Base-by-base conservation (phyloP, 2,113 vertebrate genomes). In the Rhinopithecus roxellana region DNA sequence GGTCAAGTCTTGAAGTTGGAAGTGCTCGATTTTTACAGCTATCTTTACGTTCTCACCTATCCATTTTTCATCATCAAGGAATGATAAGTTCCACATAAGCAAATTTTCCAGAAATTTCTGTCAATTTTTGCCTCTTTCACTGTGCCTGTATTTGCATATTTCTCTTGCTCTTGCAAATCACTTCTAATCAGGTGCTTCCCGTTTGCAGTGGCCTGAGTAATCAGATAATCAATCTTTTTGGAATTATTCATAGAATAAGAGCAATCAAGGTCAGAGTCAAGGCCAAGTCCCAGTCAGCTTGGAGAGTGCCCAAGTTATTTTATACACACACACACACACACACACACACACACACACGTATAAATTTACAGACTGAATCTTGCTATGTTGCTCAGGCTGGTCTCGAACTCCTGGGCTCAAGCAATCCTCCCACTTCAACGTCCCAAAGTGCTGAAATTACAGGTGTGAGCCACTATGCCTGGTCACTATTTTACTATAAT, bases 201-300 rank as follows among this genome's bases (percentile, higher is more conserved):
- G 2, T 94, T 93, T 61, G 67, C 52, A 52, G 45, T 20, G 82
- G 52, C 59, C n/a, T 32, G 20, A 90, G 59, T 83, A 83, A 69
- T 92, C 52, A 75, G 40, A 89, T 50, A 86, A 85, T 64, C 72
- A 55, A 30, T 94, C 52, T 90, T 72, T 77, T 97, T 61, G 93
- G 48, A 89, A 89, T 93, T 50, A 82, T n/a, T 89, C 85, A 64
- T 78, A 78, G 97, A 95, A 88, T 78, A 74, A 90, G 18, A 95
- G 45, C 35, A 52, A 90, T 55, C 3, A 5, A 92, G 81, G 48
- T 78, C 83, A 81, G 57, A 88, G 64, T 64, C 23, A 80, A 16
- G 22, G 23, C 48, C 1, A 2, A 78, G 30, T 27, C 20, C n/a
- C n/a, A n/a, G 30, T 61, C 78, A 79, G 35, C 64, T 30, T 85